A percentile compares a stretch with the other conserved stretches of the same genome.
phyloP scores from a whole-genome alignment of 2,888 invertebrate genomes.

The Linyphia triangularis region DNA sequence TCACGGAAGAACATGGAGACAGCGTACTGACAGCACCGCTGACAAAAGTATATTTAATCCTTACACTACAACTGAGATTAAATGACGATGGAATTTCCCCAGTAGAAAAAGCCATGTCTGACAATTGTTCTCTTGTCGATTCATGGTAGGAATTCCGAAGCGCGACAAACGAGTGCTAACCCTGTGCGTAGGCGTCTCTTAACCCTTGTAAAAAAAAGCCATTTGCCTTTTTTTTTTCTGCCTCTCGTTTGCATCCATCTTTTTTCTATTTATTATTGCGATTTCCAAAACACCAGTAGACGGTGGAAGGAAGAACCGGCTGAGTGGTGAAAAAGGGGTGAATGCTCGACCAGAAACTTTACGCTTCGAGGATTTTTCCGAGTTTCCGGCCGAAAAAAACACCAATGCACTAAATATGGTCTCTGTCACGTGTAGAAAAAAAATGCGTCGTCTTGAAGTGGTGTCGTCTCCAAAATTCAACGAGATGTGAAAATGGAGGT shows the following conservation, averaged over 20 bases:
- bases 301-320: conserved; percentile 65
- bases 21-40: too few species aligned
- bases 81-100: background rate
- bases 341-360: conserved; percentile 67
- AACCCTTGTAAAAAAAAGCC: conserved; percentile 9
- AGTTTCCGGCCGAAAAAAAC: conserved; percentile 65
- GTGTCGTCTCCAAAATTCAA: conserved; percentile 27
- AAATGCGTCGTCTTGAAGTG: background rate
- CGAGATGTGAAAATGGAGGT: conserved; percentile 58
- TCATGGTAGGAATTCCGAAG: conserved; percentile 23
- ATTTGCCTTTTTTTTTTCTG: conserved; percentile 23
- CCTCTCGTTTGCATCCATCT: conserved; percentile 26
- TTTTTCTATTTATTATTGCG: conserved; percentile 19
- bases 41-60: too few species aligned
- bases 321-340: conserved; percentile 65
- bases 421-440: conserved; percentile 2
- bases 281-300: conserved; percentile 47
- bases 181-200: conserved; percentile 37
- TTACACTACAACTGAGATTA: too few species aligned
- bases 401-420: conserved; percentile 3
- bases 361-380: conserved; percentile 67
- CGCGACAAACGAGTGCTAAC: conserved; percentile 13
- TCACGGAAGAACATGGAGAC: too few species aligned
- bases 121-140: conserved; percentile 11
- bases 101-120: background rate